Evolutionary conservation across 2,797 vertebrate species (phyloP).

Genomic region (Cossypha caffra): DNA sequence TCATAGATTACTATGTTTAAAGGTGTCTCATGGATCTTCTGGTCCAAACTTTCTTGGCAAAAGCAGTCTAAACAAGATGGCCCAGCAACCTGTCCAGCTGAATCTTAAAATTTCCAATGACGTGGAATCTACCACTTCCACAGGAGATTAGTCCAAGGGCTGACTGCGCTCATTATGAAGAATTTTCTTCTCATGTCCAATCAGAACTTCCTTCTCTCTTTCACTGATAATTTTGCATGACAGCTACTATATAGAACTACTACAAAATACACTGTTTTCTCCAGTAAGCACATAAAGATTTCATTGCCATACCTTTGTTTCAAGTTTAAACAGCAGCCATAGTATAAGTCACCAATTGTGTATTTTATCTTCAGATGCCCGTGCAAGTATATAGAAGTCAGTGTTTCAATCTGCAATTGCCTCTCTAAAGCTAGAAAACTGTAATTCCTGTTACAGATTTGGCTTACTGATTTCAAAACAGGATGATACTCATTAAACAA

Average conservation of each 20-base stretch:
- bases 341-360: background rate
- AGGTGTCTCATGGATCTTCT: background rate
- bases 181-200: background rate
- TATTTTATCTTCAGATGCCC: background rate
- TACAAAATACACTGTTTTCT: background rate
- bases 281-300: background rate
- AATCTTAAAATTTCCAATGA: background rate
- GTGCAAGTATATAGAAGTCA: background rate
- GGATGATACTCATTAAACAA: background rate
- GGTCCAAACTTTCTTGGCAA: background rate
- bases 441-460: background rate
- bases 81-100: background rate
- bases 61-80: background rate
- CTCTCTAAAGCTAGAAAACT: background rate
- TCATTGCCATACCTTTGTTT: background rate
- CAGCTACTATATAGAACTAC: background rate
- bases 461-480: background rate
- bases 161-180: background rate
- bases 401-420: background rate
- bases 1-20: background rate
- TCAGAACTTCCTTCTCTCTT: background rate
- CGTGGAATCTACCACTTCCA: background rate
- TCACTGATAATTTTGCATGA: background rate
- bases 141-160: background rate
- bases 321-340: background rate